A percentile compares a stretch with the other conserved stretches of the same genome.
Conservation (phyloP, 2,113 vertebrate genomes). For the Heptranchias perlo region DNA sequence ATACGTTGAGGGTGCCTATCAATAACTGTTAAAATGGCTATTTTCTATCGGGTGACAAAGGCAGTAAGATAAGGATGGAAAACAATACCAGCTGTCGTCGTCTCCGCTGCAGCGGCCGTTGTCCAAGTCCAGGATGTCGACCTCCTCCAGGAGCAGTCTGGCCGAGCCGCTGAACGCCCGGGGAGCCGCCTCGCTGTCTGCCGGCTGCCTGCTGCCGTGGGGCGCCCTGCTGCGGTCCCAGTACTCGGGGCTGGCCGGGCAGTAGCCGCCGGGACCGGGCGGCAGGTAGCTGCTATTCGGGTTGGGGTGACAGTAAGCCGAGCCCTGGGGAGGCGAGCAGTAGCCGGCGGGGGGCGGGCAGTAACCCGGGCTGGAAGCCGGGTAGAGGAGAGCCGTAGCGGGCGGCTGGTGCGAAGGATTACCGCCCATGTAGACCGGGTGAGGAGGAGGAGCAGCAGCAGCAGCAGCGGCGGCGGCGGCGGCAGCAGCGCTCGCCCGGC, state of each 20-base stretch:
- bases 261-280: constrained; percentile 57
- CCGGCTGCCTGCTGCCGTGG: too few relatives aligned
- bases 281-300: constrained; percentile 50
- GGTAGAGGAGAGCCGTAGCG: constrained; percentile 41
- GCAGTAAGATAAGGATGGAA: not conserved
- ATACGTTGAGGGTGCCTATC: not conserved
- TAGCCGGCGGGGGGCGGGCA: constrained; percentile 58
- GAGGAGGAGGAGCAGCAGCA: constrained; percentile 9
- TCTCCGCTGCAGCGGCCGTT: constrained; percentile 55
- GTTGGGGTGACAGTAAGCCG: constrained; percentile 41
- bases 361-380: constrained; percentile 43
- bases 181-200: constrained; percentile 42
- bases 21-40: not conserved
- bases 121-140: constrained; percentile 77
- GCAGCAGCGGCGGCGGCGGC: constrained; percentile 53
- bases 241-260: constrained; percentile 50
- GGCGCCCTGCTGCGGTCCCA: constrained; percentile 7
- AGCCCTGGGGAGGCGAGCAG: constrained; percentile 53
- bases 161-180: constrained; percentile 43
- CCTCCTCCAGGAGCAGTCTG: constrained; percentile 71
- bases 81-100: constrained; percentile 79
- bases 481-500: constrained; percentile 68
- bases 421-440: constrained; percentile 41
- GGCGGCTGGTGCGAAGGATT: not conserved
- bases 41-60: not conserved